Base-by-base conservation (phyloP, 2,113 vertebrate genomes). In the Oreocharis arfaki region DNA sequence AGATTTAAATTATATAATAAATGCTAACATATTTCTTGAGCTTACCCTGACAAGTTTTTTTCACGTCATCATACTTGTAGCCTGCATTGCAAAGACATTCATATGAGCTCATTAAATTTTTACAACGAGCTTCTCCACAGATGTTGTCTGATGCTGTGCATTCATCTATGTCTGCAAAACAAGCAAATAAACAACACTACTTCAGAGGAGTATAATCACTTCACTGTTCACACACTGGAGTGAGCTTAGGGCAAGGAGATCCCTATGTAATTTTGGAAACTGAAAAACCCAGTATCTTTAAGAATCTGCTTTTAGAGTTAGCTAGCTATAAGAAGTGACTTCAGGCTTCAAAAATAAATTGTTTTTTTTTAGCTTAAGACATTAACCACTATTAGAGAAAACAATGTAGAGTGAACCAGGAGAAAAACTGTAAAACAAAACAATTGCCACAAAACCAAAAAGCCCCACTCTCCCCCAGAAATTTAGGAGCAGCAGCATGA, bases 121-220 rank as follows among this genome's bases (percentile, higher is more conserved):
- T 95, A 96, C 99, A 99, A 0, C 8, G 97, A 1, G 99, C 99
- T 28, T 98, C 98, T 91, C 99, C 99, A 63, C 99, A 99, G 85
- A 99, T 97, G 11, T 61, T 90, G 6, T 87, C 18, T 89, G 98
- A 77, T 94, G 94, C 89, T 10, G 19, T 37, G 49, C 99, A 99
- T 97, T 99, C 99, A 7, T 99, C 90, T 75, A 99, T 93, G 86
- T 99, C 99, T 99, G 98, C 78, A 98, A 98, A 84, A 96, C 60
- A 96, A 79, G 70, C 32, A 83, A 37, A 64, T 53, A 84, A 88
- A 83, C 30, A 73, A 65, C 21, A 69, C 0, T 3, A 47, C 22
- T 80, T 90, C 53, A 85, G 75, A 63, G 39, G 13, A 92, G 26
- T 26, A 52, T 21, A 78, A 74, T 78, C 71, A 79, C 50, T 64